Evolutionary conservation across 2,888 invertebrate species (phyloP).

Genomic region (Drosophila nr. fundita): DNA sequence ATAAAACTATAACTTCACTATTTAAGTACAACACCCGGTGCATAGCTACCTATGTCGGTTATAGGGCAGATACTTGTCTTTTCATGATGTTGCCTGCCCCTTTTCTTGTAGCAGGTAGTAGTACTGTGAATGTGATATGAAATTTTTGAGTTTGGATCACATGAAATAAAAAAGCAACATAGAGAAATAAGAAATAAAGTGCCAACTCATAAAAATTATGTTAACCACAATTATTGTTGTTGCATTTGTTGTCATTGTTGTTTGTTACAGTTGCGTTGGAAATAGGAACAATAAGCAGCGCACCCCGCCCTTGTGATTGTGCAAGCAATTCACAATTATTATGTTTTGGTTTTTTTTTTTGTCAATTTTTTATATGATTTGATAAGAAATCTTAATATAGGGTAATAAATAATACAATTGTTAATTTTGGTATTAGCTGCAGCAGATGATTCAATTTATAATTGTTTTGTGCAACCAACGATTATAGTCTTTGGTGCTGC

Average conservation of each 20-base stretch:
- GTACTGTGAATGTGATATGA: constrained; percentile 52
- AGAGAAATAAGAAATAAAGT: constrained; percentile 51
- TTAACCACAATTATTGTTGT: constrained; percentile 47
- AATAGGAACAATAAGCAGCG: constrained; percentile 44
- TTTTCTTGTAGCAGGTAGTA: constrained; percentile 12
- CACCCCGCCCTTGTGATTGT: constrained; percentile 47
- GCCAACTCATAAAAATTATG: constrained; percentile 70
- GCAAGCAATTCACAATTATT: constrained; percentile 42
- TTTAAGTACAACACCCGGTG: constrained; percentile 32
- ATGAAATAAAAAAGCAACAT: constrained; percentile 29
- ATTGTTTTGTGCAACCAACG: neutral
- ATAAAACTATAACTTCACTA: constrained; percentile 10
- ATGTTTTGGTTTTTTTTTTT: constrained; percentile 11
- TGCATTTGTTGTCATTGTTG: constrained; percentile 56
- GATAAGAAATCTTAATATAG: neutral
- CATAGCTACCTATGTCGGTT: constrained; percentile 13
- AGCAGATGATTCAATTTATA: constrained; percentile 22
- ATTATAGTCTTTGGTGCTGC: constrained; percentile 3
- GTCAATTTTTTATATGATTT: neutral
- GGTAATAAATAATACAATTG: neutral
- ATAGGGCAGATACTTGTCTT: constrained; percentile 10
- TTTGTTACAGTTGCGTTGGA: constrained; percentile 54
- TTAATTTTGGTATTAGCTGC: neutral
- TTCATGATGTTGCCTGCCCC: constrained; percentile 61
- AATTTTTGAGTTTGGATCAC: constrained; percentile 31